phyloP scores from a whole-genome alignment of 2,113 vertebrate species.

The Forbesichthys agassizii region DNA sequence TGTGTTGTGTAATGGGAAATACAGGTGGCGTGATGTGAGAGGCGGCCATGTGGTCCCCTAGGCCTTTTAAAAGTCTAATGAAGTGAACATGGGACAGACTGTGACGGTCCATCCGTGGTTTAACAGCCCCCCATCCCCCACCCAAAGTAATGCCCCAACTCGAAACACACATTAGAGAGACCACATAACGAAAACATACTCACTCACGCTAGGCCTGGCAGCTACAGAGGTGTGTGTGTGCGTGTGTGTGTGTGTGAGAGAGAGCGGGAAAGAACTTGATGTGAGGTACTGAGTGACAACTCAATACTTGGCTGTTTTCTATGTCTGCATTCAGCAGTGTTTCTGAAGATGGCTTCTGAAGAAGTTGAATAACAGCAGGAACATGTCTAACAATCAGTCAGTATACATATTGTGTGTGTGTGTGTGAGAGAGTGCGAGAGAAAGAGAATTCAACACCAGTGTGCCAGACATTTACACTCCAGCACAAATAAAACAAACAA shows the following conservation, averaged over 20 bases:
- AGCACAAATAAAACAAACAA: background rate
- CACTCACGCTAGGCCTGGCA: constrained; percentile 31
- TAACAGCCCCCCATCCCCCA: constrained; percentile 21
- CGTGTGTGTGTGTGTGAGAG: constrained; percentile 17
- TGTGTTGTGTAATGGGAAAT: constrained; percentile 70
- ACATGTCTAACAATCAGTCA: constrained; percentile 48
- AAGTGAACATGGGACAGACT: constrained; percentile 76
- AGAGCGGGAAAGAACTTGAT: background rate
- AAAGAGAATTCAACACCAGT: background rate
- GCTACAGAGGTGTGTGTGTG: constrained; percentile 39
- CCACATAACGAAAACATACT: constrained; percentile 45
- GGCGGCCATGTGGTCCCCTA: constrained; percentile 68
- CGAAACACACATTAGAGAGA: constrained; percentile 35
- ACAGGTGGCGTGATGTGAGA: constrained; percentile 77
- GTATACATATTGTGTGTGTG: constrained; percentile 44
- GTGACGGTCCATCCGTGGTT: constrained; percentile 68
- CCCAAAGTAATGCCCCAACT: constrained; percentile 25
- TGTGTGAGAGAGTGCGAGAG: constrained; percentile 32
- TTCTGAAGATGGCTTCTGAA: constrained; percentile 53
- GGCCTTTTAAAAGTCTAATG: constrained; percentile 76
- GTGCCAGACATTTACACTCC: background rate
- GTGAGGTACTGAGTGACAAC: background rate
- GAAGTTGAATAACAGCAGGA: constrained; percentile 53
- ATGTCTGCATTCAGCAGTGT: constrained; percentile 25
- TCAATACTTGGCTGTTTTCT: constrained; percentile 8